phyloP scores from a whole-genome alignment of 92 coral and sea anemone genomes.

The Umimayanthus chanpuru region DNA sequence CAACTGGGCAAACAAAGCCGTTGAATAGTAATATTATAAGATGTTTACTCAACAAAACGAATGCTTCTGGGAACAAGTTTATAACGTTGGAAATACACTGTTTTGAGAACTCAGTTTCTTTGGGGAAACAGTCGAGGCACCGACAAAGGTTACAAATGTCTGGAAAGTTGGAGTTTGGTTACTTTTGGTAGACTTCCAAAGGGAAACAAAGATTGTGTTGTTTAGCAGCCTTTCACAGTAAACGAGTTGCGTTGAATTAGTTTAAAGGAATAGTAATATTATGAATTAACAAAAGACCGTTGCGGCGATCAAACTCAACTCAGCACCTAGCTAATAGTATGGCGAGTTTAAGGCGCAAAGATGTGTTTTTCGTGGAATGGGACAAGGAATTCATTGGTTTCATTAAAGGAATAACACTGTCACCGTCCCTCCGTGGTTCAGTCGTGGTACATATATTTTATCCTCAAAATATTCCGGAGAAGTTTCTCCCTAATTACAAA shows the following conservation, averaged over 20 bases:
- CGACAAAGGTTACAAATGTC: neutral
- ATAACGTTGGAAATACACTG: neutral
- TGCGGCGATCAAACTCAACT: neutral
- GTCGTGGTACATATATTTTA: conserved; percentile 74
- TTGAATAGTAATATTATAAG: neutral
- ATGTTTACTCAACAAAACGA: neutral
- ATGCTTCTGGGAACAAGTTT: neutral
- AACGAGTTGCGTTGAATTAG: neutral
- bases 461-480: conserved; percentile 51
- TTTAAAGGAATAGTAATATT: too few species aligned
- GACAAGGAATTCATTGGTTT: conserved; percentile 43
- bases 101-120: neutral
- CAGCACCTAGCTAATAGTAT: neutral
- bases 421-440: conserved; percentile 65
- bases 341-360: neutral
- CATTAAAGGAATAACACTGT: conserved; percentile 68
- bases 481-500: conserved; percentile 61
- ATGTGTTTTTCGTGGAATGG: conserved; percentile 79
- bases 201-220: neutral
- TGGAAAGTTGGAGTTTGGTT: neutral
- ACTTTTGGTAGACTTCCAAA: neutral
- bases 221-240: too few species aligned
- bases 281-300: neutral
- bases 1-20: neutral
- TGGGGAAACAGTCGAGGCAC: neutral